Conservation (phyloP, 2,797 vertebrate species). For the Notamacropus eugenii region DNA sequence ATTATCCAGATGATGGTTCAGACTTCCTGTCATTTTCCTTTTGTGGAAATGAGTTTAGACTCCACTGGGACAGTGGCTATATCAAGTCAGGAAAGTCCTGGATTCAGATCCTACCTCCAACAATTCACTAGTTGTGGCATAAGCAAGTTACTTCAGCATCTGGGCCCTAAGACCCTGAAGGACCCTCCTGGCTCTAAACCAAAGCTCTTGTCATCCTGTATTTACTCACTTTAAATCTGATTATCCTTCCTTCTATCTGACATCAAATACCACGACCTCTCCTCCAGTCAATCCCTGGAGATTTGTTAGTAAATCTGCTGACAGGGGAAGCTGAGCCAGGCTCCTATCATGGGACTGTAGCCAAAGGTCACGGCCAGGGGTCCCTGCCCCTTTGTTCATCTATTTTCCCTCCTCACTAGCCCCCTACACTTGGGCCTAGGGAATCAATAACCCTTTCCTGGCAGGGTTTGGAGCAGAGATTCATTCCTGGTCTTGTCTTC, state of each 20-base stretch:
- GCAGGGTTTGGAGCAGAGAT: conserved; percentile 3
- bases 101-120: not conserved
- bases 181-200: not conserved
- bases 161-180: not conserved
- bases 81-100: not conserved
- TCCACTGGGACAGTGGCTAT: not conserved
- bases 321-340: not conserved
- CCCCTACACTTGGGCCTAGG: not conserved
- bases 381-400: not conserved
- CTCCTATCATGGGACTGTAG: not conserved
- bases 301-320: not conserved
- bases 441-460: not conserved
- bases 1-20: not conserved
- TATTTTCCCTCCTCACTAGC: not conserved
- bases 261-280: not conserved
- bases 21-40: not conserved
- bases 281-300: not conserved
- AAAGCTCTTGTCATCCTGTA: not conserved
- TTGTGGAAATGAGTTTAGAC: not conserved
- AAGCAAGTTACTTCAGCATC: not conserved
- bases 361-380: not conserved
- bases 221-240: not conserved
- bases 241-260: not conserved
- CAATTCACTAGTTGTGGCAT: not conserved
- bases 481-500: not conserved